Evolutionary conservation across 2,888 invertebrate species (phyloP), one percentile per base, ranked within the genome.

Genomic region (Pseudolycoriella hygida): DNA sequence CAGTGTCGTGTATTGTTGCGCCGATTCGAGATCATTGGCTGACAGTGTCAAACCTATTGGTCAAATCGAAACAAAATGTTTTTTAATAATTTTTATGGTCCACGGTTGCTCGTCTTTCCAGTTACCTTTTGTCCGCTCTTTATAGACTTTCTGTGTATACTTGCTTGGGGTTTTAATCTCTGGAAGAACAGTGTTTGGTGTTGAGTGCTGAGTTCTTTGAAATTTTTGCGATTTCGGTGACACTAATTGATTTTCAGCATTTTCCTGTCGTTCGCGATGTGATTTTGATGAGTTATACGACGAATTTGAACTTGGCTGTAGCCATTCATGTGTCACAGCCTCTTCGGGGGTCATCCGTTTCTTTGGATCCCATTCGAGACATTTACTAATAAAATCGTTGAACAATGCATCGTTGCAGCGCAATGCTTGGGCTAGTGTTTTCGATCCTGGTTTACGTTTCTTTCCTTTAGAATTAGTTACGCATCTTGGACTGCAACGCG

Each of bases 391-490:
- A 66, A 94, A 93, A 67, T 92, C 87, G 39, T 93, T 76, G 68
- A 94, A 94, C 51, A 84, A 74, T 14, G 80, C 74, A 64, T 94
- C 92, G 57, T 81, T 83, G 55, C 87, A 85, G 54, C 87, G 76
- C 46, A 93, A 73, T 30, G 85, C 86, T 57, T 81, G 74, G 15
- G 83, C 73, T 46, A 94, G 70, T 47, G 81, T 80, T 57, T 85
- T 82, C 50, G 88, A 82, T 32, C 80, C 87, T 1, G 93, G 92
- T 56, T 85, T 72, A 43, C 94, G 74, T 67, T 90, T 90, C 55
- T 88, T 80, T 1, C 93, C 92, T 65, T 93, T 93, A 50, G 88
- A 89, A 64, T 94, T 94, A 37, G 88, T 89, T 55, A 89, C 79
- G 59, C 82, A 85, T 50, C 93, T 77, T 3, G 93, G 93, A 53